phyloP scores from a whole-genome alignment of 1,140 invertebrate species.

The Meloidogyne chitwoodi region DNA sequence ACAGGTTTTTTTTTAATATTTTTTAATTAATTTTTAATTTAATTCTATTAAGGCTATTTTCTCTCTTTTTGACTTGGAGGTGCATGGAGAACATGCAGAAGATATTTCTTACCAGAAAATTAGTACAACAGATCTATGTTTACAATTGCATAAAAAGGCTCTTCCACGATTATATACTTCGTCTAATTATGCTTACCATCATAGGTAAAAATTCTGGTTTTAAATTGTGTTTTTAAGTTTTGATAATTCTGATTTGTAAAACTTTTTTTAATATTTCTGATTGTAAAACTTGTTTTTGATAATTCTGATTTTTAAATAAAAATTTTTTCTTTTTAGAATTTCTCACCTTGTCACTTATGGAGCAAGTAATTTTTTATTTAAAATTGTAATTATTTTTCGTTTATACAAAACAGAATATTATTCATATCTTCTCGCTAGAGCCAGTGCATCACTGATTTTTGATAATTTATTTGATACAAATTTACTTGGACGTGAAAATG shows the following conservation, averaged over 20 bases:
- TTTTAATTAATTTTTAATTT: not conserved
- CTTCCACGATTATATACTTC: constrained; percentile 39
- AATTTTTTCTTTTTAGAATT: constrained; percentile 62
- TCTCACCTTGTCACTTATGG: constrained; percentile 94
- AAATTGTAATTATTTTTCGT: not conserved
- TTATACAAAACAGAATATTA: constrained; percentile 73
- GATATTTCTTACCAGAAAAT: constrained; percentile 32
- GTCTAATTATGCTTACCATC: constrained; percentile 76
- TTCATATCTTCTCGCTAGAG: constrained; percentile 87
- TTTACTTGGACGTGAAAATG: constrained; percentile 69
- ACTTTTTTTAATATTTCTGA: constrained; percentile 1
- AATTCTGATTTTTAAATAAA: not conserved
- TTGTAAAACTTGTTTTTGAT: not conserved
- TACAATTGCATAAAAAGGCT: constrained; percentile 71
- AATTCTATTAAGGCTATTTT: constrained; percentile 36
- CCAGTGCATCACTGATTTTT: constrained; percentile 89
- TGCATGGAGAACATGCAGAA: constrained; percentile 48
- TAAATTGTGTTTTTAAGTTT: not conserved
- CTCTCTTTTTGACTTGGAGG: constrained; percentile 52
- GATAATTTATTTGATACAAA: constrained; percentile 77
- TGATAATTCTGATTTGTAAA: not conserved
- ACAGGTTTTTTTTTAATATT: constrained; percentile 22
- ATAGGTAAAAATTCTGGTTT: constrained; percentile 66
- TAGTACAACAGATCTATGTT: constrained; percentile 73
- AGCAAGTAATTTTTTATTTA: constrained; percentile 66